Evolutionary conservation across 1,140 invertebrate species (phyloP).

Genomic region (Drosophila mojavensis): DNA sequence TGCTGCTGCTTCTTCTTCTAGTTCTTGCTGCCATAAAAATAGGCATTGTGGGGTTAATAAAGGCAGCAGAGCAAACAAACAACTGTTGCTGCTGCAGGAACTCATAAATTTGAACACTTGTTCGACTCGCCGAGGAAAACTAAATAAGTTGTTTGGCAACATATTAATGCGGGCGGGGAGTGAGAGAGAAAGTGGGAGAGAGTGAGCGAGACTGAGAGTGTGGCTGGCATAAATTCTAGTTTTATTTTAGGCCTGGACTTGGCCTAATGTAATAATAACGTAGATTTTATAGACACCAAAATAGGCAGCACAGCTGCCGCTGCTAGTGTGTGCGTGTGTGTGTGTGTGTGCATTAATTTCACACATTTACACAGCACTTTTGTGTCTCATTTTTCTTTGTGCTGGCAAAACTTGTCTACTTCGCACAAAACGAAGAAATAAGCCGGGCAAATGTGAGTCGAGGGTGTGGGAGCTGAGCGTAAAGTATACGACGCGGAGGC

Average conservation of each 20-base stretch:
- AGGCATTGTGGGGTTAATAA: conserved; percentile 41
- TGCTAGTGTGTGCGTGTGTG: conserved; percentile 11
- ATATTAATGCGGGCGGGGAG: background rate
- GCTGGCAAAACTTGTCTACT: conserved; percentile 42
- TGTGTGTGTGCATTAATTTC: conserved; percentile 58
- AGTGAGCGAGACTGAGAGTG: background rate
- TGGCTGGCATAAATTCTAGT: conserved; percentile 52
- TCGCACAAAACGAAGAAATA: background rate
- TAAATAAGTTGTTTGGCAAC: conserved; percentile 45
- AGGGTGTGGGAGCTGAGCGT: conserved; percentile 1
- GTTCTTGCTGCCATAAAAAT: conserved; percentile 19
- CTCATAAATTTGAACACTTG: conserved; percentile 62
- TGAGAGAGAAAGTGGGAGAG: conserved; percentile 7
- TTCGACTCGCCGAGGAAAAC: conserved; percentile 25
- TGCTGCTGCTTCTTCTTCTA: background rate
- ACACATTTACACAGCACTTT: conserved; percentile 69
- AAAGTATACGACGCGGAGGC: conserved; percentile 53
- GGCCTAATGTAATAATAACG: conserved; percentile 63
- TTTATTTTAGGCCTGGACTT: conserved; percentile 47
- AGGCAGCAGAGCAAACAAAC: conserved; percentile 14
- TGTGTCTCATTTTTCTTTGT: conserved; percentile 62
- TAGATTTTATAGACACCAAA: conserved; percentile 60
- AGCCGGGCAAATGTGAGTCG: background rate
- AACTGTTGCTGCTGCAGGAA: conserved; percentile 59
- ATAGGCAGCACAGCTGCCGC: conserved; percentile 17